Percentiles rank a stretch among this genome's conserved stretches.
Conservation (phyloP, 2,113 vertebrate genomes). For the Rattus rattus region DNA sequence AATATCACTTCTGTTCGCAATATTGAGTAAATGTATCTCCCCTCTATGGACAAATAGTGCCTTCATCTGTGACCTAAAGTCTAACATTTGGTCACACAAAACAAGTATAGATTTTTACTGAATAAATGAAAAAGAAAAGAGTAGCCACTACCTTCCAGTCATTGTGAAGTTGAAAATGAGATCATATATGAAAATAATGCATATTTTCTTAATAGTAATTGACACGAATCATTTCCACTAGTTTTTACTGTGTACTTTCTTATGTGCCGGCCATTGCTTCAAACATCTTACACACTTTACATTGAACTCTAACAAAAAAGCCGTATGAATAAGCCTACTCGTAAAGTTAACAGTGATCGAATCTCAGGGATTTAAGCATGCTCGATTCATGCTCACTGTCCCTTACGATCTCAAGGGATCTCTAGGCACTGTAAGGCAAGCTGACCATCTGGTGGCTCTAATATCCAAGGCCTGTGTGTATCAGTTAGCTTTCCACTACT, state of each 20-base stretch:
- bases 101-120: neutral
- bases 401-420: neutral
- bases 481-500: neutral
- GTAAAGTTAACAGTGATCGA: neutral
- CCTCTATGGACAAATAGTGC: neutral
- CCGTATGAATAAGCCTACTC: neutral
- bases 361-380: slow-evolving; percentile 1
- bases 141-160: neutral
- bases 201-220: neutral
- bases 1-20: neutral
- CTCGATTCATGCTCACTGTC: neutral
- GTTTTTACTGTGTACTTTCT: neutral
- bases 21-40: neutral
- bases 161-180: slow-evolving; percentile 7
- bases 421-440: neutral
- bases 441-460: neutral
- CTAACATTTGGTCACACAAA: neutral
- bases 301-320: neutral
- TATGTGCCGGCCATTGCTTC: neutral
- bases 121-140: neutral
- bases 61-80: neutral
- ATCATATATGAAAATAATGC: neutral
- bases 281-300: neutral
- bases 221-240: neutral
- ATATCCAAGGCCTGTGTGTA: no score